Percentiles rank a stretch among this genome's conserved stretches.
These are phyloP conservation scores for Panagrolaimus sp. DNA, from an alignment of 1,140 invertebrate genomes.

Conservation along the genomic window DNA sequence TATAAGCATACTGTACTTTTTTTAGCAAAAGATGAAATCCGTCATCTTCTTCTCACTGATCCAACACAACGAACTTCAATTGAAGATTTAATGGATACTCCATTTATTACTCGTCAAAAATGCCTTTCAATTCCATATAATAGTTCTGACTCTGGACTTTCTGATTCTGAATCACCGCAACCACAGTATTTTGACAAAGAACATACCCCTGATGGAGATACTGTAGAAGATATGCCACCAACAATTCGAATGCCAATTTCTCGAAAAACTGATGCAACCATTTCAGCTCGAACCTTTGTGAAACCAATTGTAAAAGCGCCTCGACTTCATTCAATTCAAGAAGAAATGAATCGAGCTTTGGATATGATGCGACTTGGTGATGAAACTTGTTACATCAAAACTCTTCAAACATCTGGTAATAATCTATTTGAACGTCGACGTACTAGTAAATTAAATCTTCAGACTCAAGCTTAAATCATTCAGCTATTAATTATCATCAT, in stretches of 20 bases:
- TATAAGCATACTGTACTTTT: constrained; percentile 17
- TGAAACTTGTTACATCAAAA: background rate
- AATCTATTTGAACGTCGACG: background rate
- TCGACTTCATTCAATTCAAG: constrained; percentile 61
- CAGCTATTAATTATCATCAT: too few relatives aligned
- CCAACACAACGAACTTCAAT: constrained; percentile 80
- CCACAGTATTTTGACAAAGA: constrained; percentile 18
- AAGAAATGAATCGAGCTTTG: constrained; percentile 91
- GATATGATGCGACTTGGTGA: constrained; percentile 83
- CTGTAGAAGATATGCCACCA: constrained; percentile 68
- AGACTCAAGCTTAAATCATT: background rate
- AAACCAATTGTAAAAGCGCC: constrained; percentile 39
- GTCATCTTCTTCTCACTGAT: constrained; percentile 85
- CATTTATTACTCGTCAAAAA: constrained; percentile 60
- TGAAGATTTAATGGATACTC: constrained; percentile 77
- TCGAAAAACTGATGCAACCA: constrained; percentile 81
- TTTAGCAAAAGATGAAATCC: constrained; percentile 80
- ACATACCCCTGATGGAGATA: constrained; percentile 23
- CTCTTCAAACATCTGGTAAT: background rate
- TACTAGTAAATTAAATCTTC: background rate
- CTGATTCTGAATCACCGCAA: constrained; percentile 15
- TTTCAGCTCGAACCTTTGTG: constrained; percentile 68
- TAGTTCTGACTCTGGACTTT: constrained; percentile 1
- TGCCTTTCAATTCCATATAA: constrained; percentile 15
- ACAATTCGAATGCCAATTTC: constrained; percentile 73